Base-by-base conservation (phyloP, 2,888 invertebrate genomes). In the Chymomyza procnemis region DNA sequence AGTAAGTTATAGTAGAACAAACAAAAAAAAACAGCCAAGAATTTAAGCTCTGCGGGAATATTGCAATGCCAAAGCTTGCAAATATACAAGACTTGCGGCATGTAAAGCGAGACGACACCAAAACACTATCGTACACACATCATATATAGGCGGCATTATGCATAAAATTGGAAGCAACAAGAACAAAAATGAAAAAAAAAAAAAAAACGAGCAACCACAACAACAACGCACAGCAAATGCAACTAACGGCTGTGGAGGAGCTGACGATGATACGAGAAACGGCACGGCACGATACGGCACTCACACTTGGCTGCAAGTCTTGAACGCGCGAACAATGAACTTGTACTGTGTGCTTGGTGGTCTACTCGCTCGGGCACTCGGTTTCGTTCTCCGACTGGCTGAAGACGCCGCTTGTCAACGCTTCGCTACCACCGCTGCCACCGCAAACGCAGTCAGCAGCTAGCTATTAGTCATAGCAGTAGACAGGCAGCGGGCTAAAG, bases 271-370 rank as follows among this genome's bases (percentile, higher is more conserved):
- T 22, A 56, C 26, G 16, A 21, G 19, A 30, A 56, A 19, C 19
- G 59, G 55, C 2, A 14, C 14, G 55, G 26, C 21, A 19, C 14
- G 55, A 14, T 12, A 19, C 18, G 19, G 50, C 50, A 8, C n/a
- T n/a, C 50, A 50, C 50, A 18, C 50, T 18, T 19, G 19, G 18
- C 18, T 16, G 18, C 18, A 50, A 50, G 50, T 19, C 50, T 16
- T 18, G 50, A 50, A n/a, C 75, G 62, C 75, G 70, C 85, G 81
- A 82, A 82, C 81, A 82, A 85, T 85, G 81, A 82, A 82, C 81
- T 82, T 82, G 81, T 66, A 85, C 81, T 85, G 85, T 85, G 85
- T 68, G 66, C 54, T 16, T 52, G 61, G 48, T 60, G 55, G 19
- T 18, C 26, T 26, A 8, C 26, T 26, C 5, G 55, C 55, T 14